These are phyloP conservation scores for Vanessa atalanta DNA, from an alignment of 1,140 invertebrate species.

Conservation along the genomic window DNA sequence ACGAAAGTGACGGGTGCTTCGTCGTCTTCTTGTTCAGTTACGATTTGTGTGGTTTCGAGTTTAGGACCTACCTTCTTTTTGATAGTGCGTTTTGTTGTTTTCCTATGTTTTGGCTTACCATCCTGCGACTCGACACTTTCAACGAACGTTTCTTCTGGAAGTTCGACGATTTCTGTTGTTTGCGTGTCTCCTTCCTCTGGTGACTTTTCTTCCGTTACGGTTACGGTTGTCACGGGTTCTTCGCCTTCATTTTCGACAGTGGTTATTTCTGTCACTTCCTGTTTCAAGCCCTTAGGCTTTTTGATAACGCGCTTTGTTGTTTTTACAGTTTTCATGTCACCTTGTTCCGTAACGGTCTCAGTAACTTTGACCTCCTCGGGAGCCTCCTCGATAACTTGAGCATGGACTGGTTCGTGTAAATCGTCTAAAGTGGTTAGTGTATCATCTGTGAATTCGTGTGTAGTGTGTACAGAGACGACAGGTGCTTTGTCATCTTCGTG, in stretches of 20 bases:
- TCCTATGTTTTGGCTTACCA: conserved; percentile 63
- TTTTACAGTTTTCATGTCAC: conserved; percentile 60
- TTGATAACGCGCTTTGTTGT: conserved; percentile 67
- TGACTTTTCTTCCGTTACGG: not conserved
- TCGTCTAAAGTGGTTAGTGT: no score
- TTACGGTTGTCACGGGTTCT: conserved; percentile 20
- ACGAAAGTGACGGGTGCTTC: conserved; percentile 33
- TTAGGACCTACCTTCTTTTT: conserved; percentile 55
- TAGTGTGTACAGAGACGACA: not conserved
- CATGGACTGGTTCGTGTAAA: no score
- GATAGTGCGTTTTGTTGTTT: conserved; percentile 63
- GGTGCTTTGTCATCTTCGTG: conserved; percentile 69
- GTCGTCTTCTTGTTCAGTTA: conserved; percentile 78
- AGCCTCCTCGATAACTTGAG: no score
- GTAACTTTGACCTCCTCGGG: no score
- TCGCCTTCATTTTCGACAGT: no score
- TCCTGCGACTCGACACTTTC: conserved; percentile 56
- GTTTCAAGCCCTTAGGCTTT: conserved; percentile 56
- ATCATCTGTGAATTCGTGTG: no score
- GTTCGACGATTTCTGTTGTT: not conserved
- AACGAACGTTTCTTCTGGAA: not conserved
- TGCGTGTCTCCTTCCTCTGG: conserved; percentile 43
- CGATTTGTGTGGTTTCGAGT: conserved; percentile 56
- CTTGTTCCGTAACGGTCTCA: conserved; percentile 51
- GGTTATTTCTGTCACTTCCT: conserved; percentile 64